Base-by-base conservation (phyloP, 2,113 vertebrate species). In the Glaucidium brasilianum region DNA sequence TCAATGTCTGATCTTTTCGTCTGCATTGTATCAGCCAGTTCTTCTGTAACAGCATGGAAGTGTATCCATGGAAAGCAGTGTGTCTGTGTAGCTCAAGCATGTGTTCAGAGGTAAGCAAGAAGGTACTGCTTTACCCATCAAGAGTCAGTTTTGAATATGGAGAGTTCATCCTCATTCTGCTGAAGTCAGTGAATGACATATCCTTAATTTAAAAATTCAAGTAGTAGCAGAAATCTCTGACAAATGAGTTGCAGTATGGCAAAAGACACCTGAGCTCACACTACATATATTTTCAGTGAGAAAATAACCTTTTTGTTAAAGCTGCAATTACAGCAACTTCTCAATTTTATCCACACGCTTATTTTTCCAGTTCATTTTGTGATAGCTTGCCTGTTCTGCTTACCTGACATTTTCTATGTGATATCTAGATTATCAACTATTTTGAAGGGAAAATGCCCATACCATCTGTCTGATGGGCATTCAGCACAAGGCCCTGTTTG, bases 21-120 rank as follows among this genome's bases (percentile, higher is more conserved):
- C 39, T 67, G n/a, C 27, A 29, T 37, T 52, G 27, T 25, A 32
- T 30, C 15, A 73, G 18, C 13, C 43, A 53, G 5, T 49, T 79
- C 29, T 17, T 20, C 2, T 41, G 32, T 23, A 47, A 29, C 20
- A 78, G 60, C 27, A 18, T 63, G 37, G 49, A 25, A 41, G 11
- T 11, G 2, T 39, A 9, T 17, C 19, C 3, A 0, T 19, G 25
- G 4, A 79, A 72, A 72, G 62, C 8, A 37, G 26, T 0, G 1
- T 17, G 22, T 15, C 89, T 56, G 27, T 35, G 8, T 7, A 72
- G 58, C 69, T 67, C n/a, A 41, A 13, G 43, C 22, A 50, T 1
- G 2, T n/a, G 39, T 41, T 11, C n/a, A 64, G 26, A 37, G 16
- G 11, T 25, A 35, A 50, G 27, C 8, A 17, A 41, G 23, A 14